phyloP scores from a whole-genome alignment of 1,140 invertebrate species.

The Vollenhovia emeryi region DNA sequence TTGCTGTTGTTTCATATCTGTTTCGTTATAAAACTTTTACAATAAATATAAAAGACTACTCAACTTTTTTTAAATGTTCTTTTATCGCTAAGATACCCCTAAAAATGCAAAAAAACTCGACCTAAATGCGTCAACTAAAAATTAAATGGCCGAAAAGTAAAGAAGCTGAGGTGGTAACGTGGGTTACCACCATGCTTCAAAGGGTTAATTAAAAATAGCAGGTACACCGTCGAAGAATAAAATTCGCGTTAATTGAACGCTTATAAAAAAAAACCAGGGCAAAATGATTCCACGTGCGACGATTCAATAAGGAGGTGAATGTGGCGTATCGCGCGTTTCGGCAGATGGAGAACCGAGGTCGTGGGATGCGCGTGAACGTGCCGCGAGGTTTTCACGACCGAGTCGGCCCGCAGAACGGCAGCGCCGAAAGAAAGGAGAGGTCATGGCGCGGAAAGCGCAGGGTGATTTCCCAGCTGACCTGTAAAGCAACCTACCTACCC shows the following conservation, averaged over 20 bases:
- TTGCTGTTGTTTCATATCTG: too few relatives aligned
- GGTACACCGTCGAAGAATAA: not conserved
- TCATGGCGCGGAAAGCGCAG: slow-evolving; percentile 75
- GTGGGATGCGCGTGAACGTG: slow-evolving; percentile 8
- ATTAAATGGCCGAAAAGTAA: too few relatives aligned
- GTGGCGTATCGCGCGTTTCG: not conserved
- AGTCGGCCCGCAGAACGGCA: slow-evolving; percentile 60
- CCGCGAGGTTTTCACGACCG: slow-evolving; percentile 43
- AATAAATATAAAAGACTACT: too few relatives aligned
- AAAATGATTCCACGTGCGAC: not conserved
- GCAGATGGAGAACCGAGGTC: not conserved
- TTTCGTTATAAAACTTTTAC: too few relatives aligned
- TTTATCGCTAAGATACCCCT: too few relatives aligned
- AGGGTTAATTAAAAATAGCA: not conserved
- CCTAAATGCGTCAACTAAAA: too few relatives aligned
- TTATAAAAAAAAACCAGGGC: not conserved
- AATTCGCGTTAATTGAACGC: not conserved
- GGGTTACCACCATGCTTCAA: too few relatives aligned
- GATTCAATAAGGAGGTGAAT: not conserved
- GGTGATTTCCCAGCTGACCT: slow-evolving; percentile 86
- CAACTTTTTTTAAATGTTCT: too few relatives aligned
- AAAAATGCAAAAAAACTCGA: too few relatives aligned
- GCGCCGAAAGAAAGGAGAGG: slow-evolving; percentile 66
- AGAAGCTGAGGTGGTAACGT: too few relatives aligned
- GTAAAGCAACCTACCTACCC: slow-evolving; percentile 83